Conservation (phyloP, 2,888 invertebrate genomes). For the Syrista parreyssii region DNA sequence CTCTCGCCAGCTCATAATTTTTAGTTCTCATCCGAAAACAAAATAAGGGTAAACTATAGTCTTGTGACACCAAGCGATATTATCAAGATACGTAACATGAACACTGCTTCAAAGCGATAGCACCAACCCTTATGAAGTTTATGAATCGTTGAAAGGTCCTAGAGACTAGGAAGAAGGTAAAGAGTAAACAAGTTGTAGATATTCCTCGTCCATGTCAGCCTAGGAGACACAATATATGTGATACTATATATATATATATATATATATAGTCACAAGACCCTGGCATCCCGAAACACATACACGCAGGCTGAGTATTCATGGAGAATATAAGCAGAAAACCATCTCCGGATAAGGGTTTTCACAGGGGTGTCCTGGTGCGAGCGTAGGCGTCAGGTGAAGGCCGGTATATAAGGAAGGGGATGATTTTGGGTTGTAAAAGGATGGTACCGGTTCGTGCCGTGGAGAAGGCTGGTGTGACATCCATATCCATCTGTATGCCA, state of each 20-base stretch:
- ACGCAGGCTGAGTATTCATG: not conserved
- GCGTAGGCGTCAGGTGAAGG: not conserved
- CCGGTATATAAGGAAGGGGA: not conserved
- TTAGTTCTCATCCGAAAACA: not conserved
- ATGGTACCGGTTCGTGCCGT: not conserved
- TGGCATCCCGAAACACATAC: not conserved
- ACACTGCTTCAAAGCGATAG: not conserved
- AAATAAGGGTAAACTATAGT: not conserved
- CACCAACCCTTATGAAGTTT: not conserved
- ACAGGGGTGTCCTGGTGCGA: not conserved
- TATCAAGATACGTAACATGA: not conserved
- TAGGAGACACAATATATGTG: not conserved
- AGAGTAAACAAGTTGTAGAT: not conserved
- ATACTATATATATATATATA: too few relatives aligned
- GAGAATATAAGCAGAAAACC: not conserved
- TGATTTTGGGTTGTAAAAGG: not conserved
- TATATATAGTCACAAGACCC: not conserved
- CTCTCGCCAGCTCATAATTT: not conserved
- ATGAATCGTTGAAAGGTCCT: not conserved
- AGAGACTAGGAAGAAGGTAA: not conserved
- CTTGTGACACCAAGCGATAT: not conserved
- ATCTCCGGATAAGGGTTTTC: not conserved
- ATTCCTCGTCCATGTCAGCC: not conserved
- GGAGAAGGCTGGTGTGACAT: conserved; percentile 30
- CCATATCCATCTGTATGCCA: conserved; percentile 37